Evolutionary conservation across 2,113 vertebrate species (phyloP).

Genomic region (Periophthalmus modestus): DNA sequence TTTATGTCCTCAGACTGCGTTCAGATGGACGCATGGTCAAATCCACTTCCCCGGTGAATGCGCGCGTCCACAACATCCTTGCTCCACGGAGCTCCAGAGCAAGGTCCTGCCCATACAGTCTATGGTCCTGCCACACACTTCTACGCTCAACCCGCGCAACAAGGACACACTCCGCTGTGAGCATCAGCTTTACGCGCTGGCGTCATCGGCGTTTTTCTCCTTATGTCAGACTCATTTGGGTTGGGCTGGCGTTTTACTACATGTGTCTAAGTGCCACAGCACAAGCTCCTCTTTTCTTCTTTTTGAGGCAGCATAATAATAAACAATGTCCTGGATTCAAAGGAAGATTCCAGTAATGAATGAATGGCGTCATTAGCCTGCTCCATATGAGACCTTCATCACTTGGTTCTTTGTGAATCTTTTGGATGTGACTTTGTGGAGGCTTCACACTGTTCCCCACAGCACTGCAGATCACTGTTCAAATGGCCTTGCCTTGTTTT

Average conservation of each 20-base stretch:
- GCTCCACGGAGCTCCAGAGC: conserved; percentile 6
- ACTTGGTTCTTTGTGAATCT: neutral
- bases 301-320: neutral
- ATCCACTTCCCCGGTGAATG: neutral
- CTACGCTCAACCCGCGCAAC: conserved; percentile 44
- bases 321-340: neutral
- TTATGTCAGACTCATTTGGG: conserved; percentile 38
- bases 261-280: neutral
- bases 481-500: conserved; percentile 35
- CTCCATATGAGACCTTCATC: no score
- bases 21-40: neutral
- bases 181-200: conserved; percentile 59
- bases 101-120: neutral
- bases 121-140: conserved; percentile 20
- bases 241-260: conserved; percentile 45
- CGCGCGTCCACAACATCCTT: conserved; percentile 16
- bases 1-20: neutral
- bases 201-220: conserved; percentile 50
- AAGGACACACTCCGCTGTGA: conserved; percentile 43
- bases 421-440: neutral
- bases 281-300: conserved; percentile 4
- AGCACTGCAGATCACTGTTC: conserved; percentile 3
- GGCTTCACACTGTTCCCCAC: neutral
- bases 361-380: neutral
- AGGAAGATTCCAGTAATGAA: neutral